Conservation (phyloP, 2,113 vertebrate genomes). For the Carettochelys insculpta region DNA sequence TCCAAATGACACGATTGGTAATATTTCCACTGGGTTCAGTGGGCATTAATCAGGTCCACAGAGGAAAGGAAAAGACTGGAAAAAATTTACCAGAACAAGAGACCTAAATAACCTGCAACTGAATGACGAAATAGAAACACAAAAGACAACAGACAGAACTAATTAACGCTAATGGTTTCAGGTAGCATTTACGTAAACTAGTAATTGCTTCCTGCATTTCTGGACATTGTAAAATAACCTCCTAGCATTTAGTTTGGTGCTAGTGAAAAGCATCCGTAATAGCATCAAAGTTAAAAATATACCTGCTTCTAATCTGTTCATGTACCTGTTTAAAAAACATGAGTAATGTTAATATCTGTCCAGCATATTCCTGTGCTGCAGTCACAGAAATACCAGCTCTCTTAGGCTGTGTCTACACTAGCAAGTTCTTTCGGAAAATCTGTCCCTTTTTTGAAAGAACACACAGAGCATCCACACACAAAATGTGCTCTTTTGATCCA, state of each 20-base stretch:
- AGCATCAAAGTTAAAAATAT: neutral
- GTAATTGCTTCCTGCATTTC: neutral
- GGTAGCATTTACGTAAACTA: neutral
- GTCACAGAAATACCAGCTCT: conserved; percentile 6
- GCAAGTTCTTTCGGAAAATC: too few species aligned
- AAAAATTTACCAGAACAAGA: neutral
- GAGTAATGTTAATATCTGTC: conserved; percentile 9
- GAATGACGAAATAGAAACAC: neutral
- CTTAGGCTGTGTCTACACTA: neutral
- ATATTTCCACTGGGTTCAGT: neutral
- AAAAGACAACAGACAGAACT: neutral
- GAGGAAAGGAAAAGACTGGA: neutral
- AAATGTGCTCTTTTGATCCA: too few species aligned
- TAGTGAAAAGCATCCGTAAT: neutral
- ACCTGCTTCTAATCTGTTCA: neutral
- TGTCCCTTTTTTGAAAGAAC: too few species aligned
- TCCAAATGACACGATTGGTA: neutral
- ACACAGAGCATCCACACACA: too few species aligned
- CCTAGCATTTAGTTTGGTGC: neutral
- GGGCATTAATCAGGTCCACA: neutral
- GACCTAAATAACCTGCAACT: neutral
- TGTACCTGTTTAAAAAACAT: conserved; percentile 20
- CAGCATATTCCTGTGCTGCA: neutral
- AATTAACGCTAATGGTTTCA: neutral
- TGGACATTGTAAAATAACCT: neutral